These are phyloP conservation scores for Drosophila imparisetae DNA, from an alignment of 2,888 invertebrate species.

Conservation along the genomic window DNA sequence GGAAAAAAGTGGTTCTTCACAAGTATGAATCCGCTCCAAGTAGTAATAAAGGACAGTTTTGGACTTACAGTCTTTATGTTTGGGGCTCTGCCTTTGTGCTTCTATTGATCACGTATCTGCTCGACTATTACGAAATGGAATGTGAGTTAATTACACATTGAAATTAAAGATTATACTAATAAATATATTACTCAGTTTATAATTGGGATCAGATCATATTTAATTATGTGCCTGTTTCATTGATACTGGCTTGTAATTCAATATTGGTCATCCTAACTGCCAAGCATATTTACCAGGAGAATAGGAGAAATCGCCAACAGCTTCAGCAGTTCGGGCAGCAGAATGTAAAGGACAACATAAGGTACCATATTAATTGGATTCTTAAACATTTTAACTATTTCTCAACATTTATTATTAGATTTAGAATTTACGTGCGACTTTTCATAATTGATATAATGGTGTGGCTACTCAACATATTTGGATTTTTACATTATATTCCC, in stretches of 20 bases:
- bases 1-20: conserved; percentile 85
- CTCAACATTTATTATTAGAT: too few relatives aligned
- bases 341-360: too few relatives aligned
- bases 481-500: accelerated
- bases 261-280: background rate
- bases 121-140: conserved; percentile 86
- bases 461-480: too few relatives aligned
- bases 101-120: conserved; percentile 42
- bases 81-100: conserved; percentile 70
- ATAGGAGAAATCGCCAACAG: too few relatives aligned
- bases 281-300: too few relatives aligned
- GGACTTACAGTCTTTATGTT: conserved; percentile 67
- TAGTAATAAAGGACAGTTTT: conserved; percentile 64
- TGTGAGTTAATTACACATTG: conserved; percentile 81
- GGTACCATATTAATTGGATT: too few relatives aligned
- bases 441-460: too few relatives aligned
- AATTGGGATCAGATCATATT: too few relatives aligned
- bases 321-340: too few relatives aligned
- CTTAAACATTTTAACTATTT: too few relatives aligned
- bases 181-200: too few relatives aligned
- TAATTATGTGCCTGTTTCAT: conserved; percentile 39
- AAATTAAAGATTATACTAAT: background rate
- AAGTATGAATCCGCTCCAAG: conserved; percentile 43
- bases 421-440: too few relatives aligned
- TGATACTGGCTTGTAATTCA: background rate